Base-by-base conservation (phyloP, 2,797 vertebrate species). In the Champsocephalus gunnari region DNA sequence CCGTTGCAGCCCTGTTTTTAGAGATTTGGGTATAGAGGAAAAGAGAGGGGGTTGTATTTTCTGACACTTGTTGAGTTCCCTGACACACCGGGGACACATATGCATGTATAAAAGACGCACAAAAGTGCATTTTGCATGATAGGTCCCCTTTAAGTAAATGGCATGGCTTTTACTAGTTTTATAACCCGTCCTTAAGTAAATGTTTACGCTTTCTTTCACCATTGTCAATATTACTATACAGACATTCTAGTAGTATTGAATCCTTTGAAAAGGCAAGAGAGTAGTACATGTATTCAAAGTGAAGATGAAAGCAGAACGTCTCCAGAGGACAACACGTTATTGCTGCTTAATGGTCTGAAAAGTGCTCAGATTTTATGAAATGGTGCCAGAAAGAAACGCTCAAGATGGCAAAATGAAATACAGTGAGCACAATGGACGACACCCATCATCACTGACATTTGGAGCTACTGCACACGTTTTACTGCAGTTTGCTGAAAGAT, bases 401-500 rank as follows among this genome's bases (percentile, higher is more conserved):
- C 13, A 41, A 41, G 19, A 47, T 32, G 16, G 10, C n/a, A 24
- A 45, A 17, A 41, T 67, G 44, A 80, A 74, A 66, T 14, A 7
- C 49, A 38, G 43, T 4, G 9, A 56, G 45, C 4, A 4, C 13
- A 16, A 17, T 9, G 24, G n/a, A 38, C 0, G 1, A 19, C 60
- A 54, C 9, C 3, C 4, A 43, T 71, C 44, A 51, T 51, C 41
- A 1, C 47, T 62, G 59, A 66, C 64, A 58, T 71, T 41, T 65
- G 19, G 50, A 77, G 13, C 78, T 10, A 60, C 43, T 55, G 60
- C 48, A 63, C 43, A 38, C 45, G 38, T 60, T 73, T 65, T 45
- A 54, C 32, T 28, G 4, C 9, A 17, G 47, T 28, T 24, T 14
- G 50, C 59, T 55, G 66, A 64, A 56, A 43, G 44, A 66, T 17